phyloP scores from a whole-genome alignment of 1,140 invertebrate species.

The Gonatopus flavifemur region DNA sequence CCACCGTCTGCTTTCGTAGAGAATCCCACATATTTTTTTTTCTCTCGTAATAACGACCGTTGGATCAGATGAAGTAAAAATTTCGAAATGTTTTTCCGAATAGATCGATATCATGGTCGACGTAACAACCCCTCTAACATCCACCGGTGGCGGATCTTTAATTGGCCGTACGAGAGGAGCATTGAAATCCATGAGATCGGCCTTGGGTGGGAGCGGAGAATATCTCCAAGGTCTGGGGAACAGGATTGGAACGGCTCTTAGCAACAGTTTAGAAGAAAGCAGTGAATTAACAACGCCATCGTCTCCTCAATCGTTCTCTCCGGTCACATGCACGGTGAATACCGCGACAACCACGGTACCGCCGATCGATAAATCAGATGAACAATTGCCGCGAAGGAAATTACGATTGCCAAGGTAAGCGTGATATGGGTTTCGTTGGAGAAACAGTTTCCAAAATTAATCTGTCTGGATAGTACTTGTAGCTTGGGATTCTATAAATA shows the following conservation, averaged over 20 bases:
- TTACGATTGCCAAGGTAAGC: conserved; percentile 43
- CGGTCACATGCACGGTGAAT: conserved; percentile 10
- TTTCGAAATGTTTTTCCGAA: background rate
- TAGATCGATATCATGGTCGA: too few species aligned
- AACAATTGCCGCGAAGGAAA: conserved; percentile 32
- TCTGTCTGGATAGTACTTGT: too few species aligned
- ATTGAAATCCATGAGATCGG: conserved; percentile 50
- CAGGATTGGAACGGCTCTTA: conserved; percentile 51
- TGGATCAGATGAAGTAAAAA: conserved; percentile 7
- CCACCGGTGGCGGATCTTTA: conserved; percentile 39
- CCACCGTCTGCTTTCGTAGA: too few species aligned
- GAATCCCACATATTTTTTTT: too few species aligned
- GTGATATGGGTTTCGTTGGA: too few species aligned
- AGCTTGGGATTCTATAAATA: too few species aligned
- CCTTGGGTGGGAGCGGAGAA: conserved; percentile 50
- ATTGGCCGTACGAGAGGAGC: conserved; percentile 54
- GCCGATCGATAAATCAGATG: conserved; percentile 18
- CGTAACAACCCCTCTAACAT: conserved; percentile 42
- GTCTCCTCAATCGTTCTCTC: conserved; percentile 34
- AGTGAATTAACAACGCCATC: conserved; percentile 45
- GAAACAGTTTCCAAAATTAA: too few species aligned
- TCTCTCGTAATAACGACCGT: background rate
- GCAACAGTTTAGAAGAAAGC: conserved; percentile 53
- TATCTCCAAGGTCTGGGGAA: conserved; percentile 54
- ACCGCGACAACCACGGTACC: conserved; percentile 18